These are phyloP conservation scores for Patella caerulea DNA, from an alignment of 2,888 invertebrate genomes.

Conservation along the genomic window DNA sequence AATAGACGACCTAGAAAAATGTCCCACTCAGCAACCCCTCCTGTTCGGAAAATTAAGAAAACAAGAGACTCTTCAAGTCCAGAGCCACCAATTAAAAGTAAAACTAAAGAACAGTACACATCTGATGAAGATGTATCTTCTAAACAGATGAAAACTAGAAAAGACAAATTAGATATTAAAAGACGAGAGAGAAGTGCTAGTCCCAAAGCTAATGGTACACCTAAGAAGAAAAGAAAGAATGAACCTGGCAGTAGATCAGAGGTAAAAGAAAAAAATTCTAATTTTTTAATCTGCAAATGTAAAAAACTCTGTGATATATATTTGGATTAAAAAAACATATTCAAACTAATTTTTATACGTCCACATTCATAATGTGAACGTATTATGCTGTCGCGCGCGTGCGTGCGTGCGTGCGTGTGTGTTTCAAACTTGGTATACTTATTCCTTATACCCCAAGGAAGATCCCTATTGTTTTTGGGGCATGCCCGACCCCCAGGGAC, in stretches of 20 bases:
- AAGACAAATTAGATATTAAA: constrained; percentile 9
- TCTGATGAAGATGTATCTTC: background rate
- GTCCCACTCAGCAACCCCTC: background rate
- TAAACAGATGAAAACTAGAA: constrained; percentile 12
- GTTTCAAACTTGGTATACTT: too few species aligned
- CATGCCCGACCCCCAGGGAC: too few species aligned
- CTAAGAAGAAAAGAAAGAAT: constrained; percentile 34
- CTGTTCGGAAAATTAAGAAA: constrained; percentile 22
- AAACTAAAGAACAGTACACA: background rate
- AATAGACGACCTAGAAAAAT: background rate
- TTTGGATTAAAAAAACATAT: background rate
- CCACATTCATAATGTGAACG: too few species aligned
- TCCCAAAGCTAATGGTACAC: constrained; percentile 22
- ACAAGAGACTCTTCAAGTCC: constrained; percentile 26
- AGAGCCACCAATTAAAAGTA: background rate
- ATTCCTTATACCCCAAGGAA: too few species aligned
- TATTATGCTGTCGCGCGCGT: too few species aligned
- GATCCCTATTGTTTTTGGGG: too few species aligned
- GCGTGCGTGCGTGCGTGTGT: too few species aligned
- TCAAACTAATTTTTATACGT: too few species aligned
- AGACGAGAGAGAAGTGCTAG: background rate
- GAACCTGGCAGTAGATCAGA: constrained; percentile 45
- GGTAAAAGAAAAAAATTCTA: constrained; percentile 29
- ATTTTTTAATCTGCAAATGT: background rate
- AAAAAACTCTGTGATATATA: background rate